phyloP scores from a whole-genome alignment of 2,113 vertebrate species.

The Etheostoma cragini region DNA sequence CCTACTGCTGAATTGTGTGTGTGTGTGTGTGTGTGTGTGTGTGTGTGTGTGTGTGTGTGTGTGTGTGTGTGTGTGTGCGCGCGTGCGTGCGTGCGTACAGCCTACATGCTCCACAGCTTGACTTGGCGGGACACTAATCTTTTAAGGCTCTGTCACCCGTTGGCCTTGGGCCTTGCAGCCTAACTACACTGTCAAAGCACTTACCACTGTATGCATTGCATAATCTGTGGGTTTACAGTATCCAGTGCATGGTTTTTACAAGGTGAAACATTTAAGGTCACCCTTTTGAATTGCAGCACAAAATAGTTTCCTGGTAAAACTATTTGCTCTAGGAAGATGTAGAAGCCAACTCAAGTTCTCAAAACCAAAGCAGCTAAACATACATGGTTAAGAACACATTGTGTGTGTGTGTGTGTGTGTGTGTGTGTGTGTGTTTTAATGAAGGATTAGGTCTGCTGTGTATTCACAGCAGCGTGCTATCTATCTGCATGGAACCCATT shows the following conservation, averaged over 20 bases:
- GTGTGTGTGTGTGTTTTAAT: background rate
- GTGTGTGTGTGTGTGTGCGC: background rate
- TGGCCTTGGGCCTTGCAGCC: slow-evolving; percentile 35
- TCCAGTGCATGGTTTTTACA: background rate
- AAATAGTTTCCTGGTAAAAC: too few species aligned
- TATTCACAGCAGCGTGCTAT: background rate
- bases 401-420: background rate
- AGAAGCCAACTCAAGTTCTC: background rate
- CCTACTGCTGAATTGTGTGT: background rate
- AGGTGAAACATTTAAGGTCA: background rate
- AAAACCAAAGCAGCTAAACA: background rate
- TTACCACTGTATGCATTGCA: slow-evolving; percentile 18
- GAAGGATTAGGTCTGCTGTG: background rate
- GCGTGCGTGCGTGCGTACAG: background rate
- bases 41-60: slow-evolving; percentile 1
- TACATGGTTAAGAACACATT: background rate
- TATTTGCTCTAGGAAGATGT: background rate
- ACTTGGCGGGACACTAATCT: slow-evolving; percentile 65
- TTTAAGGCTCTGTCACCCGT: slow-evolving; percentile 62
- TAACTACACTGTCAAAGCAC: slow-evolving; percentile 30
- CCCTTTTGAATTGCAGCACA: background rate
- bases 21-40: slow-evolving; percentile 2
- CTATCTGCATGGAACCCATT: background rate
- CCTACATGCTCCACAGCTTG: slow-evolving; percentile 52
- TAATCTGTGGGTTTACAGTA: slow-evolving; percentile 21